Evolutionary conservation across 1,140 invertebrate species (phyloP), one percentile per base, ranked within the genome.

Genomic region (Drosophila sulfurigaster): DNA sequence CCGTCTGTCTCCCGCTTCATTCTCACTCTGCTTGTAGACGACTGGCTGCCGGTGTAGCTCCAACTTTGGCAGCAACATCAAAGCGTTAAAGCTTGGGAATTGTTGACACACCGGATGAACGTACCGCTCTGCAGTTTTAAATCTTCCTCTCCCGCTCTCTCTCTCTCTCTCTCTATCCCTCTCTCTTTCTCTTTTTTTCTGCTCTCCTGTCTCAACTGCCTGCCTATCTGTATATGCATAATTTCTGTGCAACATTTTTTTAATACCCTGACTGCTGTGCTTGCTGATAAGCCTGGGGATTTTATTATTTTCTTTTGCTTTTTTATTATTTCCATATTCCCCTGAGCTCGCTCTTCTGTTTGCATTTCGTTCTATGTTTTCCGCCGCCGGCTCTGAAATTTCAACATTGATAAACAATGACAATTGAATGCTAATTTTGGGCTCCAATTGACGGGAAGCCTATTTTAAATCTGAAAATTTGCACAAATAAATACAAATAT

Each of bases 81-180:
- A 91, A 91, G 88, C 82, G 88, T 91, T 91, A 74, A 91, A 87
- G 88, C 87, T 87, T 91, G 87, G 78, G 78, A 91, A 91, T 91
- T 91, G 88, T 91, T 91, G 82, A 91, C 88, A 91, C 88, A 91
- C 87, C 87, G 88, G 87, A 91, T 91, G 78, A 91, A 76, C 82
- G 85, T 69, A 65, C 28, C 59, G 57, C 57, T 68, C 56, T 32
- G 25, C 62, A 54, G 59, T 70, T 46, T 38, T 1, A 72, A 38
- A 65, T 41, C 66, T 57, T 51, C 35, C 59, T 54, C 49, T 15
- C 76, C 52, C 43, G 13, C 52, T 48, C 68, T 6, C 45, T n/a
- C 52, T 51, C 46, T 32, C 32, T 38, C 45, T 28, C 13, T 16
- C 35, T 6, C 45, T 25, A n/a, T n/a, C n/a, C n/a, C 20, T 25